phyloP scores from a whole-genome alignment of 1,140 invertebrate species.

The Trachelipus rathkii region DNA sequence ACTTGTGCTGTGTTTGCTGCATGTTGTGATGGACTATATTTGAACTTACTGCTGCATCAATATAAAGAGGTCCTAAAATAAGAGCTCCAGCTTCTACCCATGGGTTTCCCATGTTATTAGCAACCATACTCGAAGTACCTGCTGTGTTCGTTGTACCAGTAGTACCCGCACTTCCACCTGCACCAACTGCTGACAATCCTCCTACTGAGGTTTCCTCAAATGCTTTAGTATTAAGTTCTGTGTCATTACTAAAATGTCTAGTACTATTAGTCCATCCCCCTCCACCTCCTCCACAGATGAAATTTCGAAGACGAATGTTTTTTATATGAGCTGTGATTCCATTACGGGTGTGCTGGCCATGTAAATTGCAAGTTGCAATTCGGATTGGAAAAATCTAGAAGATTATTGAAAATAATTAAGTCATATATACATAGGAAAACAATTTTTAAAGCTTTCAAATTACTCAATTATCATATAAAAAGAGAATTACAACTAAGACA shows the following conservation, averaged over 20 bases:
- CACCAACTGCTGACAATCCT: slow-evolving; percentile 29
- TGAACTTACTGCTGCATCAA: slow-evolving; percentile 82
- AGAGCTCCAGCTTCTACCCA: slow-evolving; percentile 93
- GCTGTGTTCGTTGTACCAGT: not conserved
- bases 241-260: slow-evolving; percentile 12
- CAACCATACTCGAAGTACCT: not conserved
- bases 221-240: not conserved
- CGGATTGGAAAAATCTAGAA: slow-evolving; percentile 73
- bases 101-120: not conserved
- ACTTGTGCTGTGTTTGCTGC: slow-evolving; percentile 39
- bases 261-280: slow-evolving; percentile 2
- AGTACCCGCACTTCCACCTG: not conserved
- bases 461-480: not conserved
- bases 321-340: slow-evolving; percentile 85
- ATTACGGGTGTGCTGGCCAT: slow-evolving; percentile 80
- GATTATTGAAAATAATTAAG: not conserved
- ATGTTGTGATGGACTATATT: slow-evolving; percentile 41
- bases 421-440: not conserved
- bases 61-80: slow-evolving; percentile 77
- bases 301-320: slow-evolving; percentile 60
- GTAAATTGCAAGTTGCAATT: slow-evolving; percentile 86
- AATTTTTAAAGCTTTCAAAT: not conserved
- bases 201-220: slow-evolving; percentile 29
- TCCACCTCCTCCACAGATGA: slow-evolving; percentile 23
- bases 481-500: slow-evolving; percentile 32